Evolutionary conservation across 1,140 invertebrate species (phyloP).

Genomic region (Philopotamus ludificatus): DNA sequence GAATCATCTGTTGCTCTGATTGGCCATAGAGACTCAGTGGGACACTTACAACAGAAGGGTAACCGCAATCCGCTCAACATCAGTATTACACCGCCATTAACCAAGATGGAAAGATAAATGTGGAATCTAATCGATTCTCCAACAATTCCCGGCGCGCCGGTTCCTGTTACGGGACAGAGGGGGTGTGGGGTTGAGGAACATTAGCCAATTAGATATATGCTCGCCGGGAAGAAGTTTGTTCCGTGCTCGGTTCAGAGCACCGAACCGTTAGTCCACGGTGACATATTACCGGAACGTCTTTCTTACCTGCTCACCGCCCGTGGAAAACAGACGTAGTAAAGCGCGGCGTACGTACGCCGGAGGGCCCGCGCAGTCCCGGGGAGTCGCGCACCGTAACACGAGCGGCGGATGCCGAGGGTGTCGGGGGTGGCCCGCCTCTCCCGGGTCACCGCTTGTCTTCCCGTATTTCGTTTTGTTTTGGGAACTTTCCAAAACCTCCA

Average conservation of each 20-base stretch:
- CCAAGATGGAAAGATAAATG: too few species aligned
- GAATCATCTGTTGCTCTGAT: too few species aligned
- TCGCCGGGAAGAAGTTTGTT: constrained; percentile 24
- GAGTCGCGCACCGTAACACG: neutral
- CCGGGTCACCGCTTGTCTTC: neutral
- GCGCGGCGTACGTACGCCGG: neutral
- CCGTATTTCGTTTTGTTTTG: neutral
- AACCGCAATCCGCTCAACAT: too few species aligned
- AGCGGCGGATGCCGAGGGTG: constrained; percentile 2
- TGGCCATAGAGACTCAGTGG: too few species aligned
- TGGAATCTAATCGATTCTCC: too few species aligned
- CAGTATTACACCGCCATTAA: too few species aligned
- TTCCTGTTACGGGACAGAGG: too few species aligned
- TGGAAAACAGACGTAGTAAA: constrained; percentile 10
- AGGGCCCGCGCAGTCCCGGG: neutral
- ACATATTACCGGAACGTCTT: constrained; percentile 28
- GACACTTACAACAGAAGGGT: too few species aligned
- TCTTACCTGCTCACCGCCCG: constrained; percentile 10
- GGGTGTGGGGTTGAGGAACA: neutral
- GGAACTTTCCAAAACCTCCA: constrained; percentile 3
- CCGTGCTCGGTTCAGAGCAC: constrained; percentile 22
- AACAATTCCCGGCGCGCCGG: too few species aligned
- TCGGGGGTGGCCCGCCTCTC: neutral
- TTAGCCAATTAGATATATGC: neutral
- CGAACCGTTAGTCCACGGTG: constrained; percentile 29